Base-by-base conservation (phyloP, 2,888 invertebrate species). In the Cerastis rubricosa region DNA sequence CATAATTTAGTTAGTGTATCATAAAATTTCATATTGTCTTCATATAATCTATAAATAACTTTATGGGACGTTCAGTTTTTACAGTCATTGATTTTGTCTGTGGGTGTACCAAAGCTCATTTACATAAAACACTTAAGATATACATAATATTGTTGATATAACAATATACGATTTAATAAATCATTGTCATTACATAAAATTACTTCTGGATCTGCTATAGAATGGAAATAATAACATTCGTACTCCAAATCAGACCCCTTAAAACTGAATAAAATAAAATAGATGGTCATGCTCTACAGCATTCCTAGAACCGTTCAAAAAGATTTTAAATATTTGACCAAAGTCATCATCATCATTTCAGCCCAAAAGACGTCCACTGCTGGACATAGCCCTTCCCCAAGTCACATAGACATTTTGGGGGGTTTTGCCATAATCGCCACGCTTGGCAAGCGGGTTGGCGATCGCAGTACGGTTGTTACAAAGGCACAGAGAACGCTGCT, bases 1-100 rank as follows among this genome's bases (percentile, higher is more conserved):
- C 74, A 85, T 81, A 87, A 83, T 87, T 84, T 83, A 83, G 69
- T 84, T 83, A 83, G 69, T 81, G 47, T 74, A 82, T 76, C 67
- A 80, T 87, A 85, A 87, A 87, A 84, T 67, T 84, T 76, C 35
- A 74, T 81, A 71, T 76, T 81, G 66, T 81, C 81, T 81, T 78
- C 68, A 69, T 81, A 77, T 75, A 79, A 73, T 79, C 57, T 72
- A 79, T 80, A 80, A 78, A 80, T 81, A 83, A 40, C 35, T 77
- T 78, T 78, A 74, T 68, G 78, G 68, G 40, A 69, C 71, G 51
- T 49, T 67, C 70, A 29, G 54, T 51, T 71, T 83, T 69, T 63
- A 68, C n/a, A 19, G 49, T 40, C 40, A 74, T 71, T 77, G 71
- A 64, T 63, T 83, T 57, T 71, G 64, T 59, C 17, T 29, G 54